These are phyloP conservation scores for Diadegma fenestrale DNA, from an alignment of 2,888 invertebrate species.

Conservation along the genomic window DNA sequence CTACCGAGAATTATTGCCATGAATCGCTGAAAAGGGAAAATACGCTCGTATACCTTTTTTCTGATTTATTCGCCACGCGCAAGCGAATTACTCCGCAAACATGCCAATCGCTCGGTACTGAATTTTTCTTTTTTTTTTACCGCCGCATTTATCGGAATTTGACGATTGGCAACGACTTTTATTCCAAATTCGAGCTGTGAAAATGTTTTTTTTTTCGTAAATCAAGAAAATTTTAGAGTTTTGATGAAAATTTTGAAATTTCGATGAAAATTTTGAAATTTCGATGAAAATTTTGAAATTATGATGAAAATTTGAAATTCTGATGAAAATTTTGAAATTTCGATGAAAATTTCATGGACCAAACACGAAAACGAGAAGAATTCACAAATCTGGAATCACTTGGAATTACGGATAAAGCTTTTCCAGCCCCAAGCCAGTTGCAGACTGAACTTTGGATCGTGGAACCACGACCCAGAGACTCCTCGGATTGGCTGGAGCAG, in stretches of 20 bases:
- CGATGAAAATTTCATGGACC: background rate
- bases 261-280: too few species aligned
- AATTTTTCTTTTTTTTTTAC: background rate
- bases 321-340: too few species aligned
- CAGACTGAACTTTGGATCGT: conserved; percentile 6
- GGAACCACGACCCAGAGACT: background rate
- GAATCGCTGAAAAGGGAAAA: background rate
- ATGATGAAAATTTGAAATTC: too few species aligned
- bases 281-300: too few species aligned
- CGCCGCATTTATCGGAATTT: background rate
- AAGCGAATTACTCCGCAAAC: background rate
- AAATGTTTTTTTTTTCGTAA: too few species aligned
- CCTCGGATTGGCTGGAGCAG: conserved; percentile 8
- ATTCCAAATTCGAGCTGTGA: too few species aligned
- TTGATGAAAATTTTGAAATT: too few species aligned
- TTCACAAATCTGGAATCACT: conserved; percentile 20
- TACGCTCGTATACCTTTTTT: background rate
- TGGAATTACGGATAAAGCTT: conserved; percentile 21
- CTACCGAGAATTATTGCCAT: background rate
- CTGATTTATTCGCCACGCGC: background rate
- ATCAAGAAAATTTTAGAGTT: too few species aligned
- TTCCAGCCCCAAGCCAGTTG: background rate
- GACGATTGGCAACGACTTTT: background rate
- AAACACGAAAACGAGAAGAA: background rate
- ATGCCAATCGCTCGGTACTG: background rate